Conservation (phyloP, 53 echinoderm and acorn worm genomes). For the Antedon mediterranea region DNA sequence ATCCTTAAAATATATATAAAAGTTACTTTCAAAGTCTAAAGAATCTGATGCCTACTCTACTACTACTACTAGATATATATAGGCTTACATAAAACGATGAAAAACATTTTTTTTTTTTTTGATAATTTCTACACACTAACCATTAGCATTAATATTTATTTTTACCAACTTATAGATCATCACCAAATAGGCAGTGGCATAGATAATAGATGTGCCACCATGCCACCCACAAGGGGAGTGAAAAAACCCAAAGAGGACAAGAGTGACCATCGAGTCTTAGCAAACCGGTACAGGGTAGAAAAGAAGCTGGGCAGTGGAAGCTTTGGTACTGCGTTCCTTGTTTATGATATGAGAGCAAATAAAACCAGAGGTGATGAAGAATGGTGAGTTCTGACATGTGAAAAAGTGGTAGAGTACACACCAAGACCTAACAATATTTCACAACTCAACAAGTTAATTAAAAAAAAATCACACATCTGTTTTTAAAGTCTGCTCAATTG, state of each 20-base stretch:
- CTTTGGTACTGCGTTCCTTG: slow-evolving; percentile 86
- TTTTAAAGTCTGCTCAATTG: too few relatives aligned
- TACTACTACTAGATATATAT: too few relatives aligned
- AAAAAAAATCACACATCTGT: too few relatives aligned
- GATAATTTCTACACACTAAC: too few relatives aligned
- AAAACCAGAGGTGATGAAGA: slow-evolving; percentile 75
- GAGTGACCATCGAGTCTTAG: slow-evolving; percentile 86
- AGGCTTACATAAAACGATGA: too few relatives aligned
- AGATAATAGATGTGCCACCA: slow-evolving; percentile 26
- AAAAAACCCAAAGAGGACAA: slow-evolving; percentile 97
- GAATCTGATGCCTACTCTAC: too few relatives aligned
- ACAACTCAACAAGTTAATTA: too few relatives aligned
- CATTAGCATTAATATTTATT: background rate
- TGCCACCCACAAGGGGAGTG: slow-evolving; percentile 94
- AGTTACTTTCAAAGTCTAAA: too few relatives aligned
- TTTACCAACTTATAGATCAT: background rate
- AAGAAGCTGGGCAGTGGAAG: slow-evolving; percentile 93
- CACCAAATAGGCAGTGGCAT: background rate
- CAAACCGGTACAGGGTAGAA: slow-evolving; percentile 84
- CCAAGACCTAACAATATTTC: too few relatives aligned
- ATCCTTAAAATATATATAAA: too few relatives aligned
- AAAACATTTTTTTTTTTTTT: too few relatives aligned
- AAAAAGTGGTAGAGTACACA: too few relatives aligned
- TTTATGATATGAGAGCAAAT: slow-evolving; percentile 81
- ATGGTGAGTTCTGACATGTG: slow-evolving; percentile 32